phyloP scores from a whole-genome alignment of 2,888 invertebrate species.

The Ommatoiulus sabulosus region DNA sequence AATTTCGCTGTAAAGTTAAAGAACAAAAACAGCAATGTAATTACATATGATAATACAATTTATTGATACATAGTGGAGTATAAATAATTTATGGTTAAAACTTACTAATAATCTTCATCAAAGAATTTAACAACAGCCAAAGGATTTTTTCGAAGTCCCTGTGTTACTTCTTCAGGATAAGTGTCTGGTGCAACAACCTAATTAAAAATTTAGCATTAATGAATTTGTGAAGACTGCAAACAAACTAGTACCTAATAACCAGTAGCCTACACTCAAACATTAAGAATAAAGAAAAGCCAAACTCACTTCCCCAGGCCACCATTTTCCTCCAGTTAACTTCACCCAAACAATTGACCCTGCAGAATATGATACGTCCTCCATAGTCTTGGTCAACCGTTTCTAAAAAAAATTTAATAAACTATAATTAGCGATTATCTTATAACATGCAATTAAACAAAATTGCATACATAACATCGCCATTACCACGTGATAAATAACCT shows the following conservation, averaged over 20 bases:
- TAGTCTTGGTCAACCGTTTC: background rate
- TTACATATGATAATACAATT: constrained; percentile 4
- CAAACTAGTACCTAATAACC: too few relatives aligned
- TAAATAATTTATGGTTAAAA: background rate
- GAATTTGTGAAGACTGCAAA: too few relatives aligned
- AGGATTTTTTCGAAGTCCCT: constrained; percentile 57
- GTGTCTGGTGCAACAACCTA: constrained; percentile 56
- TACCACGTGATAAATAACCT: too few relatives aligned
- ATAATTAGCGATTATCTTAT: too few relatives aligned
- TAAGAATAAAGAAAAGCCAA: background rate
- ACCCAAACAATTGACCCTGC: constrained; percentile 60
- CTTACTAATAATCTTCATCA: constrained; percentile 60
- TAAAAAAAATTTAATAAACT: too few relatives aligned
- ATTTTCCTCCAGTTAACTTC: constrained; percentile 59
- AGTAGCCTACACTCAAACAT: background rate
- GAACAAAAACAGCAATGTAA: background rate
- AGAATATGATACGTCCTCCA: constrained; percentile 56
- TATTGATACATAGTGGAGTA: background rate
- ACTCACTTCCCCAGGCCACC: constrained; percentile 60
- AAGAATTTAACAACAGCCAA: constrained; percentile 60
- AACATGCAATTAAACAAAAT: too few relatives aligned
- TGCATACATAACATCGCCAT: too few relatives aligned
- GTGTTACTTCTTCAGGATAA: constrained; percentile 57
- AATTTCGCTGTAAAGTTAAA: constrained; percentile 55
- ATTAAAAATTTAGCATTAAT: background rate